Base-by-base conservation (phyloP, 2,113 vertebrate species). In the Mesitornis unicolor region DNA sequence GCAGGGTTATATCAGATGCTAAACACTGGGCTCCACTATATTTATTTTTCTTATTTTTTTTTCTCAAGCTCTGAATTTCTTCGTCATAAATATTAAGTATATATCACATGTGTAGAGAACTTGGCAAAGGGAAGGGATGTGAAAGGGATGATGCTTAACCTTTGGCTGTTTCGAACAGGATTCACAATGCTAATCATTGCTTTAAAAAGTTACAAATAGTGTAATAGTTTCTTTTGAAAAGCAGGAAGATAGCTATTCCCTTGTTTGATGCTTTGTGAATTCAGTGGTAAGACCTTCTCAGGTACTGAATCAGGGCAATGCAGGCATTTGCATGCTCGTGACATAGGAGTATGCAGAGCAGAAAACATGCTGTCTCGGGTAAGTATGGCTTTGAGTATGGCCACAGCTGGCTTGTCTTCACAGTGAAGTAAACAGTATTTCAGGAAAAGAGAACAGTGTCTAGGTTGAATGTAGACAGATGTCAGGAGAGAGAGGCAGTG, bases 331-430 rank as follows among this genome's bases (percentile, higher is more conserved):
- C 5, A 6, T 29, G 20, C 6, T 68, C 0, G 0, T n/a, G 22
- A 16, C 1, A 0, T 47, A 5, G 7, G 8, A 6, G 2, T 38
- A 33, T 26, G 22, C 6, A 50, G 43, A 82, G 38, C 4, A 70
- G 38, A 91, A 87, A 43, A n/a, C 21, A 56, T 20, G 15, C 12
- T 47, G 4, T 51, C 40, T 60, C 2, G 0, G 6, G 12, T 51
- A 75, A 63, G 8, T 21, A 13, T 38, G 29, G 9, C 56, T 67
- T 40, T 42, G 53, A 75, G 6, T 51, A 53, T 36, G 15, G 38
- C 29, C 29, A 10, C 24, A 56, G 14, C 11, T 56, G 51, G 7
- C 15, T 85, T 64, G 9, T 36, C 26, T 79, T 54, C 28, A 75
- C 48, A 87, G 28, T 9, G 76, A 63, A n/a, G 17, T 26, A 36